Conservation (phyloP, 2,797 vertebrate species). For the Sylvilagus floridanus region DNA sequence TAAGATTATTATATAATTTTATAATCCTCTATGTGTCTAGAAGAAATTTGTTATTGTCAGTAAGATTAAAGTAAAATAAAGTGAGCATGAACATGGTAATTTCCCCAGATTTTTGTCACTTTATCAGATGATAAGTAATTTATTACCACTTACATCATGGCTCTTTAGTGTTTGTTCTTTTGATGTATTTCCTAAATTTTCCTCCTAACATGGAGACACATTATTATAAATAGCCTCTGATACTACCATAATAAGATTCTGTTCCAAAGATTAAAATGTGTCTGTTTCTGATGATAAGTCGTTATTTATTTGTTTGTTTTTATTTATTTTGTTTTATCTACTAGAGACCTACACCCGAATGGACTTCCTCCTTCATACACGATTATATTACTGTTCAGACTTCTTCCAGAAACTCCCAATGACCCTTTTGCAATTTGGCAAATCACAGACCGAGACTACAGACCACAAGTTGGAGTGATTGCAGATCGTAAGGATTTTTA, state of each 20-base stretch:
- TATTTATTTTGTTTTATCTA: slow-evolving; percentile 58
- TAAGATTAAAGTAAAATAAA: neutral
- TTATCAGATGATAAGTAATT: slow-evolving; percentile 43
- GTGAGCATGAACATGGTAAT: neutral
- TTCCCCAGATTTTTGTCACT: slow-evolving; percentile 41
- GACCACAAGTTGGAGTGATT: slow-evolving; percentile 95
- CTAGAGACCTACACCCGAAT: slow-evolving; percentile 96
- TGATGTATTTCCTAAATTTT: slow-evolving; percentile 2
- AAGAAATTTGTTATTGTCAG: slow-evolving; percentile 13
- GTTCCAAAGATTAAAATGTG: slow-evolving; percentile 17
- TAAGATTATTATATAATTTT: slow-evolving; percentile 41
- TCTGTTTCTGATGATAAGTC: slow-evolving; percentile 60
- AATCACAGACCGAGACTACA: slow-evolving; percentile 94
- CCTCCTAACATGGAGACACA: neutral
- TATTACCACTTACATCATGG: neutral
- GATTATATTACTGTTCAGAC: slow-evolving; percentile 95
- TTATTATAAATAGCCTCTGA: slow-evolving; percentile 23
- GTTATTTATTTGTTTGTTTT: slow-evolving; percentile 59
- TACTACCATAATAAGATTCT: neutral
- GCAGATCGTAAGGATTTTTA: slow-evolving; percentile 92
- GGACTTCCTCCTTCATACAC: slow-evolving; percentile 95
- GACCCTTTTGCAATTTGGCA: slow-evolving; percentile 98
- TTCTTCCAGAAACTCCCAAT: slow-evolving; percentile 93
- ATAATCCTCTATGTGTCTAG: neutral
- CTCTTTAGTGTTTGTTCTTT: slow-evolving; percentile 47